Conservation (phyloP, 2,888 invertebrate genomes). For the Heteropelma amictum region DNA sequence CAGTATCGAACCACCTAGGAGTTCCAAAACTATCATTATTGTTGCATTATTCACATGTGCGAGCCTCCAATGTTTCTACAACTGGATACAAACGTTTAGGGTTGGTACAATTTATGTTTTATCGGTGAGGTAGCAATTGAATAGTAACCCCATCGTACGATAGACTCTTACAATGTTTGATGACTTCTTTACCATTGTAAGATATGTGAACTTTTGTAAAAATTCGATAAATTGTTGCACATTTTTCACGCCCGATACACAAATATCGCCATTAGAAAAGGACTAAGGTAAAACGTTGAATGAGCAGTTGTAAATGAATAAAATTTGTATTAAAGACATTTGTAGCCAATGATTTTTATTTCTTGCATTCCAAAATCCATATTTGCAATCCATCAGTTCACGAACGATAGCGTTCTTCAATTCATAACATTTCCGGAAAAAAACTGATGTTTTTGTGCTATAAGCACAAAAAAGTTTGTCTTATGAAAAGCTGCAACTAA, state of each 20-base stretch:
- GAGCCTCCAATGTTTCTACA: constrained; percentile 12
- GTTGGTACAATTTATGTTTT: background rate
- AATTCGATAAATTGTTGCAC: background rate
- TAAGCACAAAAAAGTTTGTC: no score
- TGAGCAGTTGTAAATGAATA: no score
- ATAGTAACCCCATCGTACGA: background rate
- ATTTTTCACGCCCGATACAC: background rate
- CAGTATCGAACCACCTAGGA: constrained; percentile 11
- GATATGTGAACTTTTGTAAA: background rate
- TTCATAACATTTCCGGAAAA: no score
- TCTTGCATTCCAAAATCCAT: no score
- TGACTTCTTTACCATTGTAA: constrained; percentile 3
- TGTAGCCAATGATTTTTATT: no score
- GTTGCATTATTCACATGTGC: constrained; percentile 18
- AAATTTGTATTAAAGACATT: no score
- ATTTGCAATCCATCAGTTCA: no score
- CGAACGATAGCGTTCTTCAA: no score
- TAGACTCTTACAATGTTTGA: background rate
- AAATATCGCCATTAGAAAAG: background rate
- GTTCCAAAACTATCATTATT: background rate
- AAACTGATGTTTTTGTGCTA: no score
- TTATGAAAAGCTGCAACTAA: no score
- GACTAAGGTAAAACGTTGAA: no score
- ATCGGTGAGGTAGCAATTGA: background rate
- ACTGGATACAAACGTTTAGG: background rate